phyloP scores from a whole-genome alignment of 2,797 vertebrate species.

The Cyclura pinguis region DNA sequence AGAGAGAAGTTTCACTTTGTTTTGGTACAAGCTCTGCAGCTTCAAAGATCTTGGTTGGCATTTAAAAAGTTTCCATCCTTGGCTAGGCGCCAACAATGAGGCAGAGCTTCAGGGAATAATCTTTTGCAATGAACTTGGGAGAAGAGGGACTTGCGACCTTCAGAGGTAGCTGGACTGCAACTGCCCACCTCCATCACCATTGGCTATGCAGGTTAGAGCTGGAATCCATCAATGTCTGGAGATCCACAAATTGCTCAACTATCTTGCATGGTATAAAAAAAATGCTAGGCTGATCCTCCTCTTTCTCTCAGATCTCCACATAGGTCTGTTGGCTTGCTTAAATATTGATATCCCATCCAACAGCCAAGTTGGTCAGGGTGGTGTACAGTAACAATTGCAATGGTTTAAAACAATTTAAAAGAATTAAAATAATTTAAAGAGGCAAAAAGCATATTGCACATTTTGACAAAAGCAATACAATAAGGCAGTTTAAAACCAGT shows the following conservation, averaged over 20 bases:
- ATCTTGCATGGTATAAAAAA: background rate
- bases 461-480: too few relatives aligned
- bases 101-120: fast-evolving
- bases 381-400: too few relatives aligned
- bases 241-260: background rate
- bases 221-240: background rate
- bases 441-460: too few relatives aligned
- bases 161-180: background rate
- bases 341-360: too few relatives aligned
- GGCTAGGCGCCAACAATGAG: constrained; percentile 29
- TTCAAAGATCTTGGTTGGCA: constrained; percentile 38
- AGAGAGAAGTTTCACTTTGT: constrained; percentile 20
- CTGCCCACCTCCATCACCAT: background rate
- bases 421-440: too few relatives aligned
- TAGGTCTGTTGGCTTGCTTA: background rate
- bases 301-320: background rate
- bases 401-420: too few relatives aligned
- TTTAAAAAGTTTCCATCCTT: constrained; percentile 38
- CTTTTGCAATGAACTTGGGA: constrained; percentile 17
- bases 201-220: background rate
- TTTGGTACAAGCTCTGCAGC: constrained; percentile 44
- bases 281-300: background rate
- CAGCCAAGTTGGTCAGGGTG: too few relatives aligned
- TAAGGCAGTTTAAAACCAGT: too few relatives aligned
- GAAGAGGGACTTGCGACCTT: background rate